phyloP scores from a whole-genome alignment of 2,797 vertebrate species.

The Setipinna tenuifilis region DNA sequence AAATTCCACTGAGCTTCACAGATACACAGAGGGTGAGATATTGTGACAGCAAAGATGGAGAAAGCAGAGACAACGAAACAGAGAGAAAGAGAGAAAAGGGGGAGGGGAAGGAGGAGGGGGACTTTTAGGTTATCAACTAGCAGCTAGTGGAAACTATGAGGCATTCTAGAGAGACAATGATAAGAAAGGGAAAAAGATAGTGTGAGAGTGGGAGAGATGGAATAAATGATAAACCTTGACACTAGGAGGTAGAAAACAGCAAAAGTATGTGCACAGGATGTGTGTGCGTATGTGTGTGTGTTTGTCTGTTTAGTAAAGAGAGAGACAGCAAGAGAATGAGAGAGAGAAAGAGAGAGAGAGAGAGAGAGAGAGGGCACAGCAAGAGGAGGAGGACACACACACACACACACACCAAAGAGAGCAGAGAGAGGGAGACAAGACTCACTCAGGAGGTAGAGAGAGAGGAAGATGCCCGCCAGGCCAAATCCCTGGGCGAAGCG shows the following conservation, averaged over 20 bases:
- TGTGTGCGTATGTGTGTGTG: too few relatives aligned
- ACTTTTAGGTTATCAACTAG: too few relatives aligned
- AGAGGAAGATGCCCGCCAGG: conserved; percentile 79
- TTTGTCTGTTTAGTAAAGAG: background rate
- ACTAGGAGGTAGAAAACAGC: background rate
- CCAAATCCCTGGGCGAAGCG: conserved; percentile 98
- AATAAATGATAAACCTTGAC: background rate
- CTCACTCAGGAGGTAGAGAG: conserved; percentile 84
- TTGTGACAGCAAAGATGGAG: background rate
- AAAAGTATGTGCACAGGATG: background rate
- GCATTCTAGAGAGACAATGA: background rate
- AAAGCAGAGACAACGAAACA: background rate
- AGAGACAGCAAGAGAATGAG: background rate
- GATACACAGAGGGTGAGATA: conserved; percentile 29
- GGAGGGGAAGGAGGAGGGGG: background rate
- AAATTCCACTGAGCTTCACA: conserved; percentile 18
- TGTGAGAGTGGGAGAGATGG: background rate
- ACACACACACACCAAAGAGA: too few relatives aligned
- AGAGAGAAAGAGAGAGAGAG: background rate
- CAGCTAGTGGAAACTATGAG: too few relatives aligned
- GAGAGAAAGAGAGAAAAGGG: background rate
- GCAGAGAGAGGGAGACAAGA: conserved; percentile 48
- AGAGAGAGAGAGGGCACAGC: background rate
- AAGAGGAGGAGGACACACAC: too few relatives aligned
- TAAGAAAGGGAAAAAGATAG: background rate